Evolutionary conservation across 2,888 invertebrate species (phyloP).

Genomic region (Leptopilina drosophilae): DNA sequence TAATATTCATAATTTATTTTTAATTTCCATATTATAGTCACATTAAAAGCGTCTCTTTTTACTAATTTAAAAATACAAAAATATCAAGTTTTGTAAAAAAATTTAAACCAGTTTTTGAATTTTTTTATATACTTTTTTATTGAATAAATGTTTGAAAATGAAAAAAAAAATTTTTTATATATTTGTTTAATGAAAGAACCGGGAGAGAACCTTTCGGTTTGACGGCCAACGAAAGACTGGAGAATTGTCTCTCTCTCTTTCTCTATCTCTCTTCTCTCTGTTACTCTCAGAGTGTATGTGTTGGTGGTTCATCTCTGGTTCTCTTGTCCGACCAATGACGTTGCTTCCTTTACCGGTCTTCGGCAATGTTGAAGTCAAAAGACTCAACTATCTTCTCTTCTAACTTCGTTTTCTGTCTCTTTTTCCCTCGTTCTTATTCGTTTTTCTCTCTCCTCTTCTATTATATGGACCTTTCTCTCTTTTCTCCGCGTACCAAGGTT

Average conservation of each 20-base stretch:
- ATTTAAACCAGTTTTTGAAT: not conserved
- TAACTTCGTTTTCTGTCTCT: constrained; percentile 25
- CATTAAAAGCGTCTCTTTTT: not conserved
- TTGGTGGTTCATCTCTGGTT: constrained; percentile 61
- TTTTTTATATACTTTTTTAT: not conserved
- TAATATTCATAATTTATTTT: not conserved
- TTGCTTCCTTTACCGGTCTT: constrained; percentile 62
- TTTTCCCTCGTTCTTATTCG: constrained; percentile 38
- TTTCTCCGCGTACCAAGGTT: constrained; percentile 36
- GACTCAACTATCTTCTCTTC: constrained; percentile 39
- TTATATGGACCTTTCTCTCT: constrained; percentile 49
- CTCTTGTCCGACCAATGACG: constrained; percentile 65
- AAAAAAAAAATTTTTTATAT: not conserved
- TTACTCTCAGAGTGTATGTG: constrained; percentile 51
- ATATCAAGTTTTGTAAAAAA: too few relatives aligned
- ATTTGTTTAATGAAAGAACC: not conserved
- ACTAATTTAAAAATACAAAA: not conserved
- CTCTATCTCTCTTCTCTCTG: constrained; percentile 46
- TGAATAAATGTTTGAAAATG: not conserved
- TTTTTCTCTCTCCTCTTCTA: constrained; percentile 37
- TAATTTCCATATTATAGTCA: constrained; percentile 3
- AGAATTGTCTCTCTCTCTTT: constrained; percentile 60
- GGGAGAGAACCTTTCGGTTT: constrained; percentile 43
- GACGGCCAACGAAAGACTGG: constrained; percentile 70
- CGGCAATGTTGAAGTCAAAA: constrained; percentile 35